Percentiles rank a stretch among this genome's conserved stretches.
phyloP scores from a whole-genome alignment of 2,888 invertebrate species.

The Mythimna vitellina region DNA sequence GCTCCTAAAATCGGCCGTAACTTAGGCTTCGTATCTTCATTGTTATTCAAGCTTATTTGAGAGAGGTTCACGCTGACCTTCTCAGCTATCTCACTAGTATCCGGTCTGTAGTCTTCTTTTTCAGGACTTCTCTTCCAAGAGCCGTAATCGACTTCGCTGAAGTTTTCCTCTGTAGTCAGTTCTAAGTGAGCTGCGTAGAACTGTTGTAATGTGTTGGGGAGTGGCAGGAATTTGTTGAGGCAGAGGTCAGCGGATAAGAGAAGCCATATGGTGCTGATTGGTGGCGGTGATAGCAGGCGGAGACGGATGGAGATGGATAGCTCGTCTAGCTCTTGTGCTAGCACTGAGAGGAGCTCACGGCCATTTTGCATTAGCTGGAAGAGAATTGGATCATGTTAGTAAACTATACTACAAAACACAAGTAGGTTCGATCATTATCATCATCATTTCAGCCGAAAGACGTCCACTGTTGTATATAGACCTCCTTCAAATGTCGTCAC shows the following conservation, averaged over 20 bases:
- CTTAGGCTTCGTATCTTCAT: conserved; percentile 83
- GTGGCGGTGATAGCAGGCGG: conserved; percentile 80
- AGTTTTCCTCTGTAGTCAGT: conserved; percentile 80
- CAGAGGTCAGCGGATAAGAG: conserved; percentile 84
- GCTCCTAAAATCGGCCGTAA: conserved; percentile 86
- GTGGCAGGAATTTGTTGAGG: conserved; percentile 85
- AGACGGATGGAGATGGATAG: conserved; percentile 84
- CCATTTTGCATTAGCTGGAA: conserved; percentile 88
- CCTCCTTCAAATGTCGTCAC: too few relatives aligned
- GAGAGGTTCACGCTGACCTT: conserved; percentile 80
- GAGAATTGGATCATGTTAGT: background rate
- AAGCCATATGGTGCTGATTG: conserved; percentile 84
- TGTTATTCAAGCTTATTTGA: conserved; percentile 79
- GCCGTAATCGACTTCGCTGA: conserved; percentile 85
- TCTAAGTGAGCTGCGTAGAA: conserved; percentile 87
- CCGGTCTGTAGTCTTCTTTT: conserved; percentile 65
- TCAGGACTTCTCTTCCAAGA: conserved; percentile 85
- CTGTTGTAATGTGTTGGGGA: conserved; percentile 85
- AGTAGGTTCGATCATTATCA: too few relatives aligned
- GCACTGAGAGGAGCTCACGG: conserved; percentile 81
- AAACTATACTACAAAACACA: too few relatives aligned
- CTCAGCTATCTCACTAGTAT: conserved; percentile 71
- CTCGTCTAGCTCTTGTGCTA: conserved; percentile 83
- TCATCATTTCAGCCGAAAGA: too few relatives aligned
- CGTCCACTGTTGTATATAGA: too few relatives aligned